Percentiles rank a stretch among this genome's conserved stretches.
Evolutionary conservation across 1,140 invertebrate species (phyloP).

Genomic region (Aleiodes sp.): DNA sequence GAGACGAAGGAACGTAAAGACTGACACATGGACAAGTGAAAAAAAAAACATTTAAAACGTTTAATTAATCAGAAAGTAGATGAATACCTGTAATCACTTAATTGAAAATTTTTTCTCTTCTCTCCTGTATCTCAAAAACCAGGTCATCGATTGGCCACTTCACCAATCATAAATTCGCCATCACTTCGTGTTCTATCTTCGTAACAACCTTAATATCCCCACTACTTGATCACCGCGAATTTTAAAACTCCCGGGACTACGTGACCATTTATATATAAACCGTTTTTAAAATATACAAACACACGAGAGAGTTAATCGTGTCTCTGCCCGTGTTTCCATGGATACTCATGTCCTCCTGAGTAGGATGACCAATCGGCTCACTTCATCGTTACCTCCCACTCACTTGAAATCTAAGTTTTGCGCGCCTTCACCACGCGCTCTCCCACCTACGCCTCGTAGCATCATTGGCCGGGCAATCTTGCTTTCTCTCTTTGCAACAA

Average conservation of each 20-base stretch:
- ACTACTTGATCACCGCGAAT: neutral
- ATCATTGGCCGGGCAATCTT: conserved; percentile 17
- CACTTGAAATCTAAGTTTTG: neutral
- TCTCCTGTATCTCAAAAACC: too few species aligned
- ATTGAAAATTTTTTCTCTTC: too few species aligned
- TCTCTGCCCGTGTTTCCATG: conserved; percentile 48
- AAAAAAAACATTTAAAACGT: neutral
- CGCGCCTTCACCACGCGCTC: conserved; percentile 2
- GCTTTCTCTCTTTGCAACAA: neutral
- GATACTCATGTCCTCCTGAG: conserved; percentile 51
- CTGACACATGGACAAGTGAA: neutral
- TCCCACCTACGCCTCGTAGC: conserved; percentile 25
- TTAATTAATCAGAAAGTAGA: too few species aligned
- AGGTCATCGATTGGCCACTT: neutral
- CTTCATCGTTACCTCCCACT: conserved; percentile 16
- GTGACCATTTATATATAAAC: neutral
- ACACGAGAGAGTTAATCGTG: neutral
- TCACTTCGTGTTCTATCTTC: neutral
- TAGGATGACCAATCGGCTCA: conserved; percentile 50
- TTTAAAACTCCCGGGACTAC: neutral
- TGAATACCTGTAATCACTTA: too few species aligned
- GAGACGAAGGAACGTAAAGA: conserved; percentile 26
- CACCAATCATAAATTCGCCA: neutral
- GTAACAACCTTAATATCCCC: neutral
- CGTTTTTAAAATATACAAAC: neutral